A percentile compares a stretch with the other conserved stretches of the same genome.
These are phyloP conservation scores for Sisor rabdophorus DNA, from an alignment of 2,113 vertebrate species.

Conservation along the genomic window DNA sequence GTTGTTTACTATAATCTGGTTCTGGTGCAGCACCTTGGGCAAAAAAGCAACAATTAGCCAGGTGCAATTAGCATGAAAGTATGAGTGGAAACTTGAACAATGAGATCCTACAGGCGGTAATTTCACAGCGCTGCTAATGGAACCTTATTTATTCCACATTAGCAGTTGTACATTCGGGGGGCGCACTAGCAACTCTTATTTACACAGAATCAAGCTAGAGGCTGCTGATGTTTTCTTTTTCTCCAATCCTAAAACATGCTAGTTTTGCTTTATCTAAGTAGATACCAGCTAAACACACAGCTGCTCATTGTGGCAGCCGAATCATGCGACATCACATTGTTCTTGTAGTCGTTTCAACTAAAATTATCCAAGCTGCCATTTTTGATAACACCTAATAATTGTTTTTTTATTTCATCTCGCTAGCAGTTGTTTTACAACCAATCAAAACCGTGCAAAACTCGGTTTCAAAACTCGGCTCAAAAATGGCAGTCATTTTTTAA, in stretches of 20 bases:
- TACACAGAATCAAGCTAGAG: background rate
- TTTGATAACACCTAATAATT: background rate
- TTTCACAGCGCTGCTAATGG: constrained; percentile 54
- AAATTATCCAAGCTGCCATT: background rate
- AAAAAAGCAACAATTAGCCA: constrained; percentile 54
- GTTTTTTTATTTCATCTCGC: background rate
- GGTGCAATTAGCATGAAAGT: constrained; percentile 38
- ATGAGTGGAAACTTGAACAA: constrained; percentile 47
- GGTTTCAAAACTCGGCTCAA: no score
- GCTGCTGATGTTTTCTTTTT: background rate
- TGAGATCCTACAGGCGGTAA: constrained; percentile 45
- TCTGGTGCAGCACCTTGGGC: constrained; percentile 38
- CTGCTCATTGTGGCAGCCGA: no score
- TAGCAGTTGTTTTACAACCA: background rate
- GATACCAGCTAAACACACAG: no score
- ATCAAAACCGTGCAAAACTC: no score
- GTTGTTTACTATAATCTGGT: constrained; percentile 38
- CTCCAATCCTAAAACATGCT: no score
- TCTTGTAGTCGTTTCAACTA: no score
- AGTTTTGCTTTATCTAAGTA: no score
- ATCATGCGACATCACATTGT: no score
- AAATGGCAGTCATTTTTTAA: no score
- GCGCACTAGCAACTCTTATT: constrained; percentile 17
- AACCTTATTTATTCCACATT: constrained; percentile 48
- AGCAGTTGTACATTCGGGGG: constrained; percentile 43